A percentile compares a stretch with the other conserved stretches of the same genome.
phyloP scores from a whole-genome alignment of 1,140 invertebrate species.

The Physella acuta region DNA sequence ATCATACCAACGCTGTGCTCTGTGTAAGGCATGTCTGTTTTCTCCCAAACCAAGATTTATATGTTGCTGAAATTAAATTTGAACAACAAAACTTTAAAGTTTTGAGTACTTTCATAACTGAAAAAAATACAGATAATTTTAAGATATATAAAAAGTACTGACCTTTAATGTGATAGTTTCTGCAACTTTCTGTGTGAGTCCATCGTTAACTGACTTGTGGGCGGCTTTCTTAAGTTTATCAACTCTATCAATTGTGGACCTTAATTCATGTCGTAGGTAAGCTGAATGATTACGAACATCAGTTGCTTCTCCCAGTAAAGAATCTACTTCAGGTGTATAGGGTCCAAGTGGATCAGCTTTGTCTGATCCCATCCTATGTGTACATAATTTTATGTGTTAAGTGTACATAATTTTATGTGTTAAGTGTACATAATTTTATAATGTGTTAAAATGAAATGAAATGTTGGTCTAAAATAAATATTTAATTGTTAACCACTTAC shows the following conservation, averaged over 20 bases:
- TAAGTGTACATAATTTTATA: background rate
- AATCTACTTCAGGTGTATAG: constrained; percentile 56
- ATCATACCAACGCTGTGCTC: constrained; percentile 58
- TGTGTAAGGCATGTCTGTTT: constrained; percentile 55
- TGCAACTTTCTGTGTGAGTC: constrained; percentile 53
- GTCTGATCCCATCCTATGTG: constrained; percentile 21
- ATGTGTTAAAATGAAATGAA: background rate
- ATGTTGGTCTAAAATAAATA: background rate
- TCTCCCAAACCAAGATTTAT: constrained; percentile 53
- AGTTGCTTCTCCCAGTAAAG: constrained; percentile 46
- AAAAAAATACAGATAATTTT: too few species aligned
- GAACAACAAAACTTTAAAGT: background rate
- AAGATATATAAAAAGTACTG: too few species aligned
- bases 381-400: background rate
- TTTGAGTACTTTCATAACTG: background rate
- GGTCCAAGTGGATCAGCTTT: constrained; percentile 52
- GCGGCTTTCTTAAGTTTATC: constrained; percentile 53
- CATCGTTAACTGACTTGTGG: constrained; percentile 57
- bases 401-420: background rate
- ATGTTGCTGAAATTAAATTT: constrained; percentile 52
- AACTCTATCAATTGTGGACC: constrained; percentile 46
- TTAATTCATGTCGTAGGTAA: constrained; percentile 46
- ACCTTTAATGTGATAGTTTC: constrained; percentile 58
- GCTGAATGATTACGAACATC: constrained; percentile 45
- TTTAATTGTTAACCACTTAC: too few species aligned